These are phyloP conservation scores for Plectus sambesii DNA, from an alignment of 1,140 invertebrate genomes.

Conservation along the genomic window DNA sequence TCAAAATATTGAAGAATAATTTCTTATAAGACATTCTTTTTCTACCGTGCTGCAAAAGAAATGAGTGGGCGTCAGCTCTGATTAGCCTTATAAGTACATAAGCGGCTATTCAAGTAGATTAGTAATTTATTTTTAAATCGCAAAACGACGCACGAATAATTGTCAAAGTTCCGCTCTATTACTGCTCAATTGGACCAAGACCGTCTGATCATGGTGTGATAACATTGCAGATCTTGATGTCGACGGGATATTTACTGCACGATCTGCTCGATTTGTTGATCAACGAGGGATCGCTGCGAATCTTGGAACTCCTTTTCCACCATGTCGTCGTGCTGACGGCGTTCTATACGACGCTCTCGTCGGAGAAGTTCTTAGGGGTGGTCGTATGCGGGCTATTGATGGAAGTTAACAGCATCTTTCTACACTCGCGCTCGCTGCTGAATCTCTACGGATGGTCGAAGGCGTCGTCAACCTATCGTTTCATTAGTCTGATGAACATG, in stretches of 20 bases:
- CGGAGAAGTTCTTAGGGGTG: slow-evolving; percentile 31
- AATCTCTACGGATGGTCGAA: slow-evolving; percentile 39
- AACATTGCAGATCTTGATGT: slow-evolving; percentile 35
- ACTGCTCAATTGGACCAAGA: slow-evolving; percentile 9
- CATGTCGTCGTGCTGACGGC: slow-evolving; percentile 39
- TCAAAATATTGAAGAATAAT: too few relatives aligned
- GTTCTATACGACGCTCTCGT: slow-evolving; percentile 30
- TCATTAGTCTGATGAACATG: slow-evolving; percentile 41
- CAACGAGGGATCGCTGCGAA: slow-evolving; percentile 40
- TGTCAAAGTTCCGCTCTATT: slow-evolving; percentile 10
- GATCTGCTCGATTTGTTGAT: slow-evolving; percentile 39
- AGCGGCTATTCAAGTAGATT: too few relatives aligned
- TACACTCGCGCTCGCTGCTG: slow-evolving; percentile 37
- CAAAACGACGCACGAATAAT: too few relatives aligned
- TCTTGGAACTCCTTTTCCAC: slow-evolving; percentile 42
- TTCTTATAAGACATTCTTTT: too few relatives aligned
- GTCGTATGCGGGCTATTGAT: slow-evolving; percentile 41
- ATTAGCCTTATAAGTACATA: too few relatives aligned
- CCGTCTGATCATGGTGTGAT: neutral
- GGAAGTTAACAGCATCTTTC: slow-evolving; percentile 42
- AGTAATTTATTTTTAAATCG: too few relatives aligned
- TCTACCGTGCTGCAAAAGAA: too few relatives aligned
- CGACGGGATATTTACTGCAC: slow-evolving; percentile 38
- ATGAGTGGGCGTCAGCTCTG: too few relatives aligned
- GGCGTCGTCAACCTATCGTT: slow-evolving; percentile 35